These are phyloP conservation scores for Drosophila athabasca DNA, from an alignment of 1,140 invertebrate species.

Conservation along the genomic window DNA sequence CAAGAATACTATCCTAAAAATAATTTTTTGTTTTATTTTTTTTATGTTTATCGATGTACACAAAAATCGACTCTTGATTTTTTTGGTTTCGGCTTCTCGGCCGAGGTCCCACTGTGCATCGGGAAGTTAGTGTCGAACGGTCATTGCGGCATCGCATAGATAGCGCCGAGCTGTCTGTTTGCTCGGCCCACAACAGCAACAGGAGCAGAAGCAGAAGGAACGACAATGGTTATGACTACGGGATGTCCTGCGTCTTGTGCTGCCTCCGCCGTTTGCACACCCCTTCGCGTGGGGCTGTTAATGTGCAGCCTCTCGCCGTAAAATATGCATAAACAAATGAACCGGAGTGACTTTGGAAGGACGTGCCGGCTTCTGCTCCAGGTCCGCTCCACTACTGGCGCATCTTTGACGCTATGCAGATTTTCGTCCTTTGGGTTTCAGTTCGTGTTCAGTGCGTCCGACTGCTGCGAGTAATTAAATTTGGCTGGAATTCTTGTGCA, in stretches of 20 bases:
- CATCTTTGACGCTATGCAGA: conserved; percentile 42
- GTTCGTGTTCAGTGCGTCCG: not conserved
- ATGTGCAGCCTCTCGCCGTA: conserved; percentile 48
- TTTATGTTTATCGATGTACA: not conserved
- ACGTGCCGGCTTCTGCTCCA: not conserved
- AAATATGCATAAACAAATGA: conserved; percentile 78
- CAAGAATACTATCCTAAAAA: no score
- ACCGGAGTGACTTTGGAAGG: conserved; percentile 43
- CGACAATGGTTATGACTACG: conserved; percentile 27
- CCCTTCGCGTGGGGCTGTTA: conserved; percentile 38
- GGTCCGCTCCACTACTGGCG: conserved; percentile 15
- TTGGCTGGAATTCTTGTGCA: conserved; percentile 61
- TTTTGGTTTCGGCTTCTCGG: not conserved
- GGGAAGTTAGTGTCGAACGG: conserved; percentile 43
- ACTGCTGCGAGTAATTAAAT: conserved; percentile 69
- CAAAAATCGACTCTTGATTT: no score
- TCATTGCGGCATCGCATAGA: conserved; percentile 65
- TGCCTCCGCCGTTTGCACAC: conserved; percentile 4
- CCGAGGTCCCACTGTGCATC: conserved; percentile 19
- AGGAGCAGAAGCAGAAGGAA: not conserved
- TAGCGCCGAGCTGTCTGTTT: conserved; percentile 47
- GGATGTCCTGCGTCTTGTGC: conserved; percentile 37
- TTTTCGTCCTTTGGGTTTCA: conserved; percentile 16
- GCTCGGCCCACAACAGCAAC: conserved; percentile 24
- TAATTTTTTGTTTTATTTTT: no score